These are phyloP conservation scores for Brachionus koreanus DNA, from an alignment of 1,140 invertebrate species.

Conservation along the genomic window DNA sequence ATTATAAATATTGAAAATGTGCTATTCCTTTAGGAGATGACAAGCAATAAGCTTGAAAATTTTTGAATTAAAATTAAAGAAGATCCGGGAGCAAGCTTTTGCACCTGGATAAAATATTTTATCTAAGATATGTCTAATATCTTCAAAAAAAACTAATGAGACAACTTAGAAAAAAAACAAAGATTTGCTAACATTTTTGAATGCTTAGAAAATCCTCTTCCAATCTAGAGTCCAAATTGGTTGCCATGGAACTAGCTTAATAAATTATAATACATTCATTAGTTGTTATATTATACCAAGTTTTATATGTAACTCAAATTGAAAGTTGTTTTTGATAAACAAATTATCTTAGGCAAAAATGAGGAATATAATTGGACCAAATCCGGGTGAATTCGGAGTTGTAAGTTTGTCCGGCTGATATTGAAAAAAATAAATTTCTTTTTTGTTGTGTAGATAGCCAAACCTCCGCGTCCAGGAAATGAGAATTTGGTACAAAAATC, in stretches of 20 bases:
- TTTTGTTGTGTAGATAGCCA: background rate
- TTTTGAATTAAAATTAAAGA: too few species aligned
- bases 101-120: too few species aligned
- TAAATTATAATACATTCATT: background rate
- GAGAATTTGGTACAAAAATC: conserved; percentile 28
- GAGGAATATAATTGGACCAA: conserved; percentile 33
- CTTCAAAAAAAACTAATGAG: too few species aligned
- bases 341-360: conserved; percentile 27
- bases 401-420: background rate
- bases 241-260: background rate
- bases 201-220: background rate
- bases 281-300: background rate
- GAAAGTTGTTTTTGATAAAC: conserved; percentile 27
- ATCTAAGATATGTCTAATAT: too few species aligned
- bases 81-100: too few species aligned
- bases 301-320: conserved; percentile 14
- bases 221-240: background rate
- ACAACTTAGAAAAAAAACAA: background rate
- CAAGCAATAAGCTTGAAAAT: too few species aligned
- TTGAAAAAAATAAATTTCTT: background rate
- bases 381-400: conserved; percentile 34
- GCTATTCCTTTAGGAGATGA: too few species aligned
- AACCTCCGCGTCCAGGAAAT: conserved; percentile 1
- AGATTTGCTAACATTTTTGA: background rate
- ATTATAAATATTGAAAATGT: too few species aligned